Evolutionary conservation across 2,797 vertebrate genomes (phyloP), one percentile per base, ranked within the genome.

Genomic region (Rhyacichthys aspro): DNA sequence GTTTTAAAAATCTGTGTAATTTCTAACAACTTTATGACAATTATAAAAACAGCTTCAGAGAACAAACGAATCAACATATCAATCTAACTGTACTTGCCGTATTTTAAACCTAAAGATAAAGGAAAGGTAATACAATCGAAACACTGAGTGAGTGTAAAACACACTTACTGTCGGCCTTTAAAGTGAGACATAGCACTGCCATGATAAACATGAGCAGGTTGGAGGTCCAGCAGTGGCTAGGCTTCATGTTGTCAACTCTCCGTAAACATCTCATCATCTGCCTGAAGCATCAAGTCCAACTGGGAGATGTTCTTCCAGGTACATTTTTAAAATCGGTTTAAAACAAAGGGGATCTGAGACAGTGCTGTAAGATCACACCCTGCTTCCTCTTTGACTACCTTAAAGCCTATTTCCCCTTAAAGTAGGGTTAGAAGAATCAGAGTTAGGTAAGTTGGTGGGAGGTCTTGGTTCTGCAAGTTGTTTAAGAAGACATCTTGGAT

Each of bases 341-440:
- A 43, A 67, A 63, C 4, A 67, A 39, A 67, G 47, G 57, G 72
- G 59, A 39, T 34, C 7, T 67, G 18, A 63, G 37, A 39, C 41
- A 7, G 11, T 53, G 16, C 15, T 36, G 0, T 32, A 36, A 1
- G 9, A 28, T 9, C 15, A 36, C 16, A 37, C 32, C 28, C 55
- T 59, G 59, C 78, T 89, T 86, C 82, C 82, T 84, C 76, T 63
- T 81, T 82, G 48, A 53, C 50, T 53, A 41, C 50, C 36, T 53
- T 1, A 49, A 2, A 12, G 8, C 34, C 63, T 19, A 39, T 49
- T 47, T 37, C 59, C 38, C 52, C 36, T n/a, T 16, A 50, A 15
- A 42, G 23, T 1, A 43, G 43, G 18, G 18, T 32, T 41, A 34
- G 42, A 42, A n/a, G 36, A 8, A 32, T 11, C 32, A 34, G 41